Evolutionary conservation across 2,888 invertebrate species (phyloP).

Genomic region (Ernsta delagoae): DNA sequence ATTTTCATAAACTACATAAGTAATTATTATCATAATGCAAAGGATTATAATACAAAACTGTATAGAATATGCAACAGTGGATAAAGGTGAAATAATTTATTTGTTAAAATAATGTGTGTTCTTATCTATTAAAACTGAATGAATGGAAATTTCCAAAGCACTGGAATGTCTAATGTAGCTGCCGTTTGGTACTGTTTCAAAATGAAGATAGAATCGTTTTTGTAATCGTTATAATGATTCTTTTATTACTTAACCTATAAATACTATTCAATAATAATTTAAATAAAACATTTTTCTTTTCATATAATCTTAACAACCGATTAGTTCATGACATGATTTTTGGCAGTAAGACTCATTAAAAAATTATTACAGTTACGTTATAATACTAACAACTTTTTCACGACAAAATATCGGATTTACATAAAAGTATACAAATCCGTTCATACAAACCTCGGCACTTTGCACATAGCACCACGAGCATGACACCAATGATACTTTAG

Average conservation of each 20-base stretch:
- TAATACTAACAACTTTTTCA: neutral
- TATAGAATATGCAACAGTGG: slow-evolving; percentile 46
- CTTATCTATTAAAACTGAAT: neutral
- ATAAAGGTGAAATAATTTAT: slow-evolving; percentile 9
- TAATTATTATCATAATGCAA: too few relatives aligned
- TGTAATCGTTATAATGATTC: neutral
- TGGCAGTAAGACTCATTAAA: slow-evolving; percentile 56
- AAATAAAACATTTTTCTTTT: too few relatives aligned
- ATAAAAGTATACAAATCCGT: slow-evolving; percentile 8
- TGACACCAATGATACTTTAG: slow-evolving; percentile 35
- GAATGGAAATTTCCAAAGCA: slow-evolving; percentile 11
- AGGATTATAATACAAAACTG: slow-evolving; percentile 52
- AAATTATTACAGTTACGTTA: slow-evolving; percentile 20
- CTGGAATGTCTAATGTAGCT: slow-evolving; percentile 64
- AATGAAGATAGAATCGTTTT: neutral
- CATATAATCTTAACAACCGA: slow-evolving; percentile 42
- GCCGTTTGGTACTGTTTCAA: neutral
- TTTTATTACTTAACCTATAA: slow-evolving; percentile 31
- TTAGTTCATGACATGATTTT: slow-evolving; percentile 53
- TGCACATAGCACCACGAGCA: slow-evolving; percentile 32
- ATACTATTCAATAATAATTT: slow-evolving; percentile 44
- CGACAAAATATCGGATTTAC: slow-evolving; percentile 1
- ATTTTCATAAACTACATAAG: slow-evolving; percentile 61
- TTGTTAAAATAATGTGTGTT: neutral
- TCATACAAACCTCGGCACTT: slow-evolving; percentile 30